These are phyloP conservation scores for Antheraea pernyi DNA, from an alignment of 1,140 invertebrate genomes.

Conservation along the genomic window DNA sequence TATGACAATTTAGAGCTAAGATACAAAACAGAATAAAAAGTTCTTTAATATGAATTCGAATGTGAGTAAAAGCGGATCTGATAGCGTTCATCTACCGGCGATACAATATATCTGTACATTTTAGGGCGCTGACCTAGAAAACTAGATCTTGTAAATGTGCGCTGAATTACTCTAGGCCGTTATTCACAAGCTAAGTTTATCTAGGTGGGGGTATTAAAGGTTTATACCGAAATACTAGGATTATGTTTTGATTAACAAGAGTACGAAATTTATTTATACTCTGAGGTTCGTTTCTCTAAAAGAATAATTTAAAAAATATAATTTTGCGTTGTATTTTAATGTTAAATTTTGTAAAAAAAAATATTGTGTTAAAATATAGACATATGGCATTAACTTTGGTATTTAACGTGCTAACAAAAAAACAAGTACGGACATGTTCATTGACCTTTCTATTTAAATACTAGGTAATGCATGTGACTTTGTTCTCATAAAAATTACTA, in stretches of 20 bases:
- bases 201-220: not conserved
- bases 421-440: too few relatives aligned
- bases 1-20: too few relatives aligned
- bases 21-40: too few relatives aligned
- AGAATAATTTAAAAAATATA: slow-evolving; percentile 2
- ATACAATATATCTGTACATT: not conserved
- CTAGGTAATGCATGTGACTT: too few relatives aligned
- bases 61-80: not conserved
- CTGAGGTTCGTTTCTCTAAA: not conserved
- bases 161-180: not conserved
- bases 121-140: not conserved
- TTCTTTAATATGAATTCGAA: not conserved
- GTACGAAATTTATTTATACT: not conserved
- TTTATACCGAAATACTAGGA: not conserved
- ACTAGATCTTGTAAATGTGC: not conserved
- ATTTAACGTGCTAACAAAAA: too few relatives aligned
- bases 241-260: not conserved
- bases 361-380: too few relatives aligned
- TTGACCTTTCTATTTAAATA: too few relatives aligned
- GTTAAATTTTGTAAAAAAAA: too few relatives aligned
- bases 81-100: not conserved
- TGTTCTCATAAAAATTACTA: too few relatives aligned
- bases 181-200: not conserved
- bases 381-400: too few relatives aligned
- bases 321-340: too few relatives aligned